A percentile compares a stretch with the other conserved stretches of the same genome.
phyloP scores from a whole-genome alignment of 2,113 vertebrate genomes.

The Xenus cinereus region DNA sequence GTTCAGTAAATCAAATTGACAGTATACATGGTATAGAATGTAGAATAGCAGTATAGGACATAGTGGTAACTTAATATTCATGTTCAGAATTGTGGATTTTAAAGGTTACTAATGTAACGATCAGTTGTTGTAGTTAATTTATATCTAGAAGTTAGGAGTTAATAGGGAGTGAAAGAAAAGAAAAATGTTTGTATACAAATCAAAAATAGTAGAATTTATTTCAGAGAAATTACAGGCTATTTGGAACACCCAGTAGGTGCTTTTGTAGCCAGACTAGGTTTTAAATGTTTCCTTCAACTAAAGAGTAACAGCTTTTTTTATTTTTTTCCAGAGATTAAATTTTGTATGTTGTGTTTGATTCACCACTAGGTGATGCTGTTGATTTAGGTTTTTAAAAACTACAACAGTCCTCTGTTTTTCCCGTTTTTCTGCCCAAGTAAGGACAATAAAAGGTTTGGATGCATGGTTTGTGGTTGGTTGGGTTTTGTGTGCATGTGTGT shows the following conservation, averaged over 20 bases:
- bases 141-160: background rate
- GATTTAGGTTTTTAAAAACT: background rate
- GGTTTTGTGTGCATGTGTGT: background rate
- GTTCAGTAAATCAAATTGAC: background rate
- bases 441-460: background rate
- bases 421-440: background rate
- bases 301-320: background rate
- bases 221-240: background rate
- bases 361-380: constrained; percentile 33
- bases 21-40: background rate
- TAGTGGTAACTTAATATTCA: background rate
- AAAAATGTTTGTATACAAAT: background rate
- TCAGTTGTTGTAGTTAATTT: background rate
- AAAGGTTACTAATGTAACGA: background rate
- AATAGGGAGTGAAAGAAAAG: background rate
- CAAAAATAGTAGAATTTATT: background rate
- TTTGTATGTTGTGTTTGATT: background rate
- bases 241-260: background rate
- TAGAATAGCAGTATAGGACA: background rate
- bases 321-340: background rate
- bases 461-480: background rate
- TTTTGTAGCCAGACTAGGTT: background rate
- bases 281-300: background rate
- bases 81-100: background rate
- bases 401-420: fast-evolving